Evolutionary conservation across 2,888 invertebrate species (phyloP), one percentile per base, ranked within the genome.

Genomic region (Agonopterix arenella): DNA sequence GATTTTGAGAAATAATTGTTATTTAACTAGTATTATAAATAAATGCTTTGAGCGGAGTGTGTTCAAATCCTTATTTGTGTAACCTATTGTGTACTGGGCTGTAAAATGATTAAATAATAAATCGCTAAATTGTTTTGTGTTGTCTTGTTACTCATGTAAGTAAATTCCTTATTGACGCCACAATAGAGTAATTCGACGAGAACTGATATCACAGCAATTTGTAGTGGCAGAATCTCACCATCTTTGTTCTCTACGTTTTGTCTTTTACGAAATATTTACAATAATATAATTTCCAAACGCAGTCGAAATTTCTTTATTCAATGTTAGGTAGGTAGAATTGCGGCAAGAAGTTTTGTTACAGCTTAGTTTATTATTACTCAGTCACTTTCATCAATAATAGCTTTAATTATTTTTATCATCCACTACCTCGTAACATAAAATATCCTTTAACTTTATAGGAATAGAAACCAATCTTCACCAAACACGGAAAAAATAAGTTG

Each of bases 141-240:
- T 28, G 5, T 28, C 5, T 28, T 28, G 28, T 28, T 28, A 28
- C 28, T 28, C 28, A 28, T 28, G 28, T 28, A 28, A 1, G 28
- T 28, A 28, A 28, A 28, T 40, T 40, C 36, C 42, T 46, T 46
- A 16, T 11, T 18, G 43, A 53, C 53, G 53, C 36, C 48, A 37
- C 41, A n/a, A 36, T 50, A 51, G 37, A n/a, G 58, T 67, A 67
- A 70, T 70, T 75, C 76, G 80, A 78, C 73, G 68, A 77, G 74
- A 83, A 84, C 83, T 80, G 81, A 84, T 88, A 88, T 88, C 88
- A 88, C 88, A 88, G 88, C 84, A 81, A 81, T 85, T 84, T 79
- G 73, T 79, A 80, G 75, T 72, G 72, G 73, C 78, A 76, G 60
- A 64, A 67, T 62, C 66, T 66, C 73, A 76, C 73, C 76, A 61